Base-by-base conservation (phyloP, 2,113 vertebrate genomes). In the Bos indicus region DNA sequence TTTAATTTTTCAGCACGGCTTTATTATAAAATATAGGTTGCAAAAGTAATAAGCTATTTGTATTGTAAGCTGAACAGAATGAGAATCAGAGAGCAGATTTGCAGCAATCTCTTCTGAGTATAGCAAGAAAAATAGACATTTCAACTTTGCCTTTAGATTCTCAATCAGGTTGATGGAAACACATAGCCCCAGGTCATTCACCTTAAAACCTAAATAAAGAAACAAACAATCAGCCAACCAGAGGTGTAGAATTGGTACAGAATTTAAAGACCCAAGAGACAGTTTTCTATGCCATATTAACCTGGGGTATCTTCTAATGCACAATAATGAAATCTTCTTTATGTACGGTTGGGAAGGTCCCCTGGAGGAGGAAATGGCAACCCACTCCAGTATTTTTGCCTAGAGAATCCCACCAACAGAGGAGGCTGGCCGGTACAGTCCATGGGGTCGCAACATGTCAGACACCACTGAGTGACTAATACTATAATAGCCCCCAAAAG, bases 401-500 rank as follows among this genome's bases (percentile, higher is more conserved):
- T 59, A 59, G 57, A 59, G 10, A 59, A 59, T 59, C 57, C 57
- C 57, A 59, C 21, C 4, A 26, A 59, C 57, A 59, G 57, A 59
- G 57, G 57, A 59, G 25, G 3, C 57, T 59, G 57, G 25, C 10
- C 1, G 0, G 57, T 59, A 59, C 57, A 59, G 57, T 59, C 57
- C 57, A 59, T 26, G 57, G 57, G 57, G 57, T 71, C 0, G n/a
- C n/a, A 71, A 71, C 36, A 40, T 21, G n/a, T 40, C n/a, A 6
- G n/a, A 71, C 1, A 71, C 19, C 8, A 71, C 67, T 23, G n/a
- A 36, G 64, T 23, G n/a, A 40, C 67, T 36, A 71, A 36, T n/a
- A 11, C 43, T 10, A 3, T 28, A 51, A 30, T 40, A 46, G 1
- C 6, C 6, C 11, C 5, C 33, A 2, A 10, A 40, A 13, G 3